A percentile compares a stretch with the other conserved stretches of the same genome.
Evolutionary conservation across 2,888 invertebrate species (phyloP).

Genomic region (Agrotis clavis): DNA sequence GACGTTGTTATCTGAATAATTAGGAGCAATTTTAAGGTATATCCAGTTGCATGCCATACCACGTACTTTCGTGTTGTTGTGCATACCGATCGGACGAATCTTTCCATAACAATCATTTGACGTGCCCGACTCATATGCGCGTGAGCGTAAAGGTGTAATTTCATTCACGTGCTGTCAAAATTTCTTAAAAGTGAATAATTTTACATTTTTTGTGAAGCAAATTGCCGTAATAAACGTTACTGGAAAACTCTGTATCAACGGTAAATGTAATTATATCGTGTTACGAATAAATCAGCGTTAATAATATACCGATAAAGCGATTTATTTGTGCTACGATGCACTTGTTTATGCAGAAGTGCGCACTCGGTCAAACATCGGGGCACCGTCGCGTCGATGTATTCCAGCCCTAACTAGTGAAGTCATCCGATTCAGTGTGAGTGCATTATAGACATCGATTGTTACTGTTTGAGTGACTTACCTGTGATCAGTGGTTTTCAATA

Average conservation of each 20-base stretch:
- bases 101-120: constrained; percentile 60
- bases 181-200: not conserved
- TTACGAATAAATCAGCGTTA: constrained; percentile 1
- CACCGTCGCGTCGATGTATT: constrained; percentile 33
- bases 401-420: constrained; percentile 42
- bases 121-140: constrained; percentile 33
- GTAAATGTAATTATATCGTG: not conserved
- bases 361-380: constrained; percentile 8
- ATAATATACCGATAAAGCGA: constrained; percentile 22
- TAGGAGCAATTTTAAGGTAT: not conserved
- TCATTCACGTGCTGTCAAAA: constrained; percentile 23
- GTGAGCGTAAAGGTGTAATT: constrained; percentile 35
- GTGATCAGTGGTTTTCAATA: constrained; percentile 21
- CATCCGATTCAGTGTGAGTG: constrained; percentile 54
- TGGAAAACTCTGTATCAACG: not conserved
- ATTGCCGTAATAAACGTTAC: not conserved
- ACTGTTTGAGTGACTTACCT: constrained; percentile 17
- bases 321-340: constrained; percentile 21
- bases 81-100: constrained; percentile 42
- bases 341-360: constrained; percentile 1
- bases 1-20: constrained; percentile 12
- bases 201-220: constrained; percentile 2
- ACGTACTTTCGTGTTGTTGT: constrained; percentile 36
- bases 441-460: constrained; percentile 41
- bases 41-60: not conserved